phyloP scores from a whole-genome alignment of 2,888 invertebrate species.

The Scrobipalpa atriplicella region DNA sequence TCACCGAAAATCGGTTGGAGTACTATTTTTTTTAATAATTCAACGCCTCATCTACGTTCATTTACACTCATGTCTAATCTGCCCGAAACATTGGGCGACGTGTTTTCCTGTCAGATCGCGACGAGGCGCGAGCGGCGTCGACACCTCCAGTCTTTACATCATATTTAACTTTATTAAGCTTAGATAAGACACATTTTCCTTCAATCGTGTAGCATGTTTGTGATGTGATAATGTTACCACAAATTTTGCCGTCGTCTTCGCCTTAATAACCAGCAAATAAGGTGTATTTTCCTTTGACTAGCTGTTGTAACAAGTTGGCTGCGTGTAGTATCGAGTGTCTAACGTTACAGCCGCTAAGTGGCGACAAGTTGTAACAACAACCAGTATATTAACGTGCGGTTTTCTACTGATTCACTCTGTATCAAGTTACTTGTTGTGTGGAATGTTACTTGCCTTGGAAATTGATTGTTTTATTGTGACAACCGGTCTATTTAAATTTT shows the following conservation, averaged over 20 bases:
- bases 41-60: too few species aligned
- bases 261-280: background rate
- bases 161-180: background rate
- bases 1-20: too few species aligned
- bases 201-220: background rate
- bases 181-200: background rate
- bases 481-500: background rate
- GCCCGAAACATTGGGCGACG: too few species aligned
- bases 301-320: background rate
- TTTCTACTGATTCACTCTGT: slow-evolving; percentile 43
- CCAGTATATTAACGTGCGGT: slow-evolving; percentile 59
- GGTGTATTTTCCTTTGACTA: background rate
- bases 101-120: slow-evolving; percentile 4
- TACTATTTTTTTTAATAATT: too few species aligned
- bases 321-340: slow-evolving; percentile 16
- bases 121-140: slow-evolving; percentile 4
- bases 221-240: background rate
- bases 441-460: background rate
- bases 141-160: background rate
- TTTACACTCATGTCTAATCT: too few species aligned
- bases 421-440: slow-evolving; percentile 37
- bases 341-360: slow-evolving; percentile 59
- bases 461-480: background rate
- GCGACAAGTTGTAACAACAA: slow-evolving; percentile 75
- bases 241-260: background rate